These are phyloP conservation scores for Seira musarum DNA, from an alignment of 2,888 invertebrate genomes.

Conservation along the genomic window DNA sequence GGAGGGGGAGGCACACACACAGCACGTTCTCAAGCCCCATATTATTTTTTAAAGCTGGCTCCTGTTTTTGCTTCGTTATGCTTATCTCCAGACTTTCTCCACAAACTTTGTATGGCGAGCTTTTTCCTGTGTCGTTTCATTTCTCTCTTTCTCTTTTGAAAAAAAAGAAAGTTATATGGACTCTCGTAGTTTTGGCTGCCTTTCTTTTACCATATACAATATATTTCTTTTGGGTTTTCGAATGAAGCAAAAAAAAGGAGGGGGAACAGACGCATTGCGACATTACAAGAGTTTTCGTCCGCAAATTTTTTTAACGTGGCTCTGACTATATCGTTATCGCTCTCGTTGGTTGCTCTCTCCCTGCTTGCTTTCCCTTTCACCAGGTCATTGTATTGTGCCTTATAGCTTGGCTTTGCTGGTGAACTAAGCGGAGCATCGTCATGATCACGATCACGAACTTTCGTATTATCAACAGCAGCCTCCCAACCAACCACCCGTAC, in stretches of 20 bases:
- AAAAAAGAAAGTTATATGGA: too few species aligned
- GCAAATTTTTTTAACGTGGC: slow-evolving; percentile 54
- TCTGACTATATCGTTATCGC: slow-evolving; percentile 21
- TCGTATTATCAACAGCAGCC: too few species aligned
- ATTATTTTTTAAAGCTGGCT: not conserved
- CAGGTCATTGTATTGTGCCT: slow-evolving; percentile 34
- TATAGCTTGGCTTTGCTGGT: too few species aligned
- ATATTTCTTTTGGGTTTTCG: too few species aligned
- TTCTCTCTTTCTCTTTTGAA: too few species aligned
- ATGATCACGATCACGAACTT: too few species aligned
- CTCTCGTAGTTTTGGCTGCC: too few species aligned
- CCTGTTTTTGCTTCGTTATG: slow-evolving; percentile 12
- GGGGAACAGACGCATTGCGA: slow-evolving; percentile 69
- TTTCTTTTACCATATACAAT: too few species aligned
- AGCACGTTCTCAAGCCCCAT: not conserved
- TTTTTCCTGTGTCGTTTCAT: too few species aligned
- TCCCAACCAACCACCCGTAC: too few species aligned
- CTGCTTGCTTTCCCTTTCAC: not conserved
- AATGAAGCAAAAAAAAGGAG: slow-evolving; percentile 24
- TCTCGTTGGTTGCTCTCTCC: not conserved
- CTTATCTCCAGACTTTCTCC: slow-evolving; percentile 11
- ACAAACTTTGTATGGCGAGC: not conserved
- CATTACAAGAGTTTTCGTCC: slow-evolving; percentile 65
- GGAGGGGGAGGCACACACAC: not conserved
- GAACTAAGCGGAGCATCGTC: too few species aligned